Conservation (phyloP, 2,113 vertebrate genomes). For the Steatornis caripensis region DNA sequence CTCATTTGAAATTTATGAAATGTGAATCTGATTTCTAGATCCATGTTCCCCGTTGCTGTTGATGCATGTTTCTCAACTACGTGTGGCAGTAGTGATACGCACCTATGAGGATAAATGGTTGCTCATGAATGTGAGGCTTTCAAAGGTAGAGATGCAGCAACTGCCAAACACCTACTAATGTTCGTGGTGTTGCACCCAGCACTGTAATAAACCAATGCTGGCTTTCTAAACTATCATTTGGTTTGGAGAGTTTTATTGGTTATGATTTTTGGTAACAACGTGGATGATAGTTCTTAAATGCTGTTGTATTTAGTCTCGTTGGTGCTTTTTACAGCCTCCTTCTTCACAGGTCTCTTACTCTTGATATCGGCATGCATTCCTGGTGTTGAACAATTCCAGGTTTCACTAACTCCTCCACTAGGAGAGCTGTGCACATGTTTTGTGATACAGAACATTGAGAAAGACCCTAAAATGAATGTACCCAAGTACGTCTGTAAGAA, state of each 20-base stretch:
- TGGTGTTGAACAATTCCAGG: background rate
- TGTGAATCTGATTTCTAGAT: background rate
- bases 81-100: background rate
- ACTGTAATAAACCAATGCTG: too few relatives aligned
- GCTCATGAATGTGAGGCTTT: background rate
- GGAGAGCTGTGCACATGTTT: background rate
- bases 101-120: background rate
- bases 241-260: too few relatives aligned
- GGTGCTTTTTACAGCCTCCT: background rate
- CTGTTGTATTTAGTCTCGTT: background rate
- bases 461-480: background rate
- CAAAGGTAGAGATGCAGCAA: background rate
- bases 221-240: too few relatives aligned
- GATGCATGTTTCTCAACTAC: background rate
- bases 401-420: background rate
- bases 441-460: fast-evolving
- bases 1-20: background rate
- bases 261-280: too few relatives aligned
- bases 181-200: too few relatives aligned
- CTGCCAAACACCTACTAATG: background rate
- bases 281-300: background rate
- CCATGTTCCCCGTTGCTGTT: background rate
- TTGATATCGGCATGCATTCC: background rate
- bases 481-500: background rate
- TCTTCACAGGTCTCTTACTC: background rate